Conservation (phyloP, 2,888 invertebrate species). For the Cephus runcator region DNA sequence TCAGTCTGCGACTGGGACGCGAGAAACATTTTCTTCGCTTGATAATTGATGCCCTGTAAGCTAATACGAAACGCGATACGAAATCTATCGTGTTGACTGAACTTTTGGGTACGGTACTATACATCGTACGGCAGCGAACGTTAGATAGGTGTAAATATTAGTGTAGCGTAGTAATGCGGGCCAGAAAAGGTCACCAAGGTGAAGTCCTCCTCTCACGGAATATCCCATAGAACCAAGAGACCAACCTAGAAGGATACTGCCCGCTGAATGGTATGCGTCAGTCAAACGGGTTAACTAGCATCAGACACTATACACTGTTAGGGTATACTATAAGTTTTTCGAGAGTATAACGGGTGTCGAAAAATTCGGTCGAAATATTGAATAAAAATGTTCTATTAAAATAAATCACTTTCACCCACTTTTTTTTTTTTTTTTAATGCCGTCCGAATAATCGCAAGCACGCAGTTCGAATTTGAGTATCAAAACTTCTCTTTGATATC, state of each 20-base stretch:
- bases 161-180: constrained; percentile 19
- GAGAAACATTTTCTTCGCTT: not conserved
- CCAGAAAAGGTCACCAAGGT: constrained; percentile 16
- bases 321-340: not conserved
- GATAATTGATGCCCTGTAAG: not conserved
- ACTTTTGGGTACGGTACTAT: constrained; percentile 13
- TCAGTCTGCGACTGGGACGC: not conserved
- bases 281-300: constrained; percentile 20
- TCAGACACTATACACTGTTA: constrained; percentile 1
- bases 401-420: not conserved
- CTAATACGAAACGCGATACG: not conserved
- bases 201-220: constrained; percentile 17
- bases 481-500: not conserved
- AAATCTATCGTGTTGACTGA: not conserved
- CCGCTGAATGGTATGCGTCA: constrained; percentile 16
- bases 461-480: not conserved
- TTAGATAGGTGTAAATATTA: constrained; percentile 21
- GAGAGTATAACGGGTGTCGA: not conserved
- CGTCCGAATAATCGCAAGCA: fast-evolving
- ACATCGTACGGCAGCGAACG: constrained; percentile 11
- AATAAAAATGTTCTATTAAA: too few species aligned
- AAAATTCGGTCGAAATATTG: not conserved
- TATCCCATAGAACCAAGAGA: constrained; percentile 10
- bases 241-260: constrained; percentile 8
- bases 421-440: not conserved